Evolutionary conservation across 2,797 vertebrate species (phyloP), one percentile per base, ranked within the genome.

Genomic region (Craterocephalus amniculus): DNA sequence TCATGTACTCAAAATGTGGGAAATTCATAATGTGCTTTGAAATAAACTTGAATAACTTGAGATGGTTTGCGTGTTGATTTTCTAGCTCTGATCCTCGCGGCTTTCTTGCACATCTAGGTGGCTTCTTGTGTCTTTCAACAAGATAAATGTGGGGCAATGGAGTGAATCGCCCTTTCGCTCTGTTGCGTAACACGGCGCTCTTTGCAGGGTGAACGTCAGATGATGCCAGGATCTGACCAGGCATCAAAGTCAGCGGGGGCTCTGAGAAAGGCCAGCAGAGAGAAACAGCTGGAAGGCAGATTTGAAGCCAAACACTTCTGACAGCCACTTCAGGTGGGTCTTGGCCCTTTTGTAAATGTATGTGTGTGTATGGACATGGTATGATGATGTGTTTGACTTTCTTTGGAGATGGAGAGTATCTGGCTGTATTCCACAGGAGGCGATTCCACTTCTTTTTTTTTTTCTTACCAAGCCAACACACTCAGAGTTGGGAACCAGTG

Each of bases 271-370:
- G 89, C 81, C 83, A 86, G 73, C 62, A 54, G 60, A 84, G 40
- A 69, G 70, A 64, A 81, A 84, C 60, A 75, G 85, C 88, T 87
- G 62, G 78, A 63, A 83, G 84, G 78, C 84, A 87, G 74, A 69
- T 1, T 1, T 88, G 87, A 91, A 31, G 80, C 16, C 34, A 0
- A 91, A 34, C 65, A 14, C 43, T 79, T 55, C 65, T 75, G 90
- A 91, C 91, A 92, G 74, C 67, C 63, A 66, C 83, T 83, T 84
- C 85, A 83, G 76, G 83, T 88, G 61, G 71, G 81, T 78, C 77
- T 45, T 45, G 58, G 58, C 69, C 73, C 76, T 63, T 63, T 61
- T 60, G 67, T 63, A 54, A 45, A 51, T 22, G 43, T 4, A 58
- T 4, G 27, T 36, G 35, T 55, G 63, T 60, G 80, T 52, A 3